A percentile compares a stretch with the other conserved stretches of the same genome.
These are phyloP conservation scores for Portevinia maculata DNA, from an alignment of 2,888 invertebrate genomes.

Conservation along the genomic window DNA sequence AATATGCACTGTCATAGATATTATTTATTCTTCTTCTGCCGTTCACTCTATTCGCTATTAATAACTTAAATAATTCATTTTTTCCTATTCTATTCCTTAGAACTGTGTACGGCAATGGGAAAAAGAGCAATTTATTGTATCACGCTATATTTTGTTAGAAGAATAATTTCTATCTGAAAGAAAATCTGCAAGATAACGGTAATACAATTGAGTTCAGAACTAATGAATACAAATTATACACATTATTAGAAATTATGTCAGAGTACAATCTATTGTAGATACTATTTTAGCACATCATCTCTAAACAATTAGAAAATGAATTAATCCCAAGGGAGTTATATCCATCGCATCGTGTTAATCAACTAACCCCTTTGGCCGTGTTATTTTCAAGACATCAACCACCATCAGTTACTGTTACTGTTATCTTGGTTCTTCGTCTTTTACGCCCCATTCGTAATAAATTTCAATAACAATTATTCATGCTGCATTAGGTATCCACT, in stretches of 20 bases:
- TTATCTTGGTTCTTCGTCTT: slow-evolving; percentile 38
- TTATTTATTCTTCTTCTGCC: not conserved
- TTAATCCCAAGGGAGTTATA: slow-evolving; percentile 54
- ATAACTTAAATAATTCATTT: slow-evolving; percentile 24
- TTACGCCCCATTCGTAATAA: slow-evolving; percentile 36
- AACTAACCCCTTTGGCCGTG: slow-evolving; percentile 29
- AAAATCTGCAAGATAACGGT: slow-evolving; percentile 37
- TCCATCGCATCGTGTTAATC: slow-evolving; percentile 38
- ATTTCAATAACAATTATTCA: slow-evolving; percentile 53
- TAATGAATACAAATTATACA: slow-evolving; percentile 44
- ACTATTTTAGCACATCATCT: slow-evolving; percentile 33
- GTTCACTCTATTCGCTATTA: not conserved
- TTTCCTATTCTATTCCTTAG: not conserved
- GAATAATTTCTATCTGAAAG: not conserved
- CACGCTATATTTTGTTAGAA: not conserved
- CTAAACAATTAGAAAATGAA: slow-evolving; percentile 50
- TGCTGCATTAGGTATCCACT: slow-evolving; percentile 55
- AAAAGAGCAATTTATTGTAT: slow-evolving; percentile 14
- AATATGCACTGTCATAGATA: not conserved
- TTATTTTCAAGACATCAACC: slow-evolving; percentile 14
- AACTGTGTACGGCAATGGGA: slow-evolving; percentile 3
- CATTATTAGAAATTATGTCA: slow-evolving; percentile 10
- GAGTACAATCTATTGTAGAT: not conserved
- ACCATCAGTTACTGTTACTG: slow-evolving; percentile 11
- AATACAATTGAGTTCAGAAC: slow-evolving; percentile 41